Conservation (phyloP, 2,888 invertebrate species). For the Philonicus albiceps region DNA sequence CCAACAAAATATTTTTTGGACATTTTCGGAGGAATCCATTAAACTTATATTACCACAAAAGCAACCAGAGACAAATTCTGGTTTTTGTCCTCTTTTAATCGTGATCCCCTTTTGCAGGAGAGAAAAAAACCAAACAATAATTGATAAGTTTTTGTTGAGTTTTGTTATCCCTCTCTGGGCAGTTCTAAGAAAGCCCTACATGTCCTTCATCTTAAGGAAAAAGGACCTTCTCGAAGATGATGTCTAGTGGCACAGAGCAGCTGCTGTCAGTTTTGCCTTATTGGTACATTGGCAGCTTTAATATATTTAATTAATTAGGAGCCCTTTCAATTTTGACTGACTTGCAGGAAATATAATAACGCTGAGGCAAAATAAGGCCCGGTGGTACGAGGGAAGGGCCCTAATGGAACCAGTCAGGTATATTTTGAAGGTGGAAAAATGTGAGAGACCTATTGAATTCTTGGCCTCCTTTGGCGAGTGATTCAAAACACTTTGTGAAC, state of each 20-base stretch:
- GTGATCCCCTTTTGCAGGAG: background rate
- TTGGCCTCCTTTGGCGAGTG: background rate
- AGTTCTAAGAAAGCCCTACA: background rate
- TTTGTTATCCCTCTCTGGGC: background rate
- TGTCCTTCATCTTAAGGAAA: background rate
- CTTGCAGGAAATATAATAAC: slow-evolving; percentile 7
- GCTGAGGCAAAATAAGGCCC: background rate
- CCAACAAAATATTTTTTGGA: background rate
- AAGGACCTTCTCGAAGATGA: background rate
- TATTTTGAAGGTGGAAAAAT: background rate
- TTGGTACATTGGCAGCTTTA: slow-evolving; percentile 6
- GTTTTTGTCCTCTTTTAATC: background rate
- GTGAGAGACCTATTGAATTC: background rate
- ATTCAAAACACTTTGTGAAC: background rate
- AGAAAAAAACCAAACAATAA: background rate
- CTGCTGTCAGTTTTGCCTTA: background rate
- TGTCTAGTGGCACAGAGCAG: background rate
- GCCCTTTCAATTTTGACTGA: background rate
- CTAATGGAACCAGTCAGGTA: background rate
- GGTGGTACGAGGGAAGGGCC: background rate
- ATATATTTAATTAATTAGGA: slow-evolving; percentile 24
- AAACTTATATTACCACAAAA: background rate
- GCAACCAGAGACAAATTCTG: background rate
- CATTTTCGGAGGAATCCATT: background rate
- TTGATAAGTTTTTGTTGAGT: background rate